Conservation (phyloP, 2,113 vertebrate genomes). For the Mirounga angustirostris region DNA sequence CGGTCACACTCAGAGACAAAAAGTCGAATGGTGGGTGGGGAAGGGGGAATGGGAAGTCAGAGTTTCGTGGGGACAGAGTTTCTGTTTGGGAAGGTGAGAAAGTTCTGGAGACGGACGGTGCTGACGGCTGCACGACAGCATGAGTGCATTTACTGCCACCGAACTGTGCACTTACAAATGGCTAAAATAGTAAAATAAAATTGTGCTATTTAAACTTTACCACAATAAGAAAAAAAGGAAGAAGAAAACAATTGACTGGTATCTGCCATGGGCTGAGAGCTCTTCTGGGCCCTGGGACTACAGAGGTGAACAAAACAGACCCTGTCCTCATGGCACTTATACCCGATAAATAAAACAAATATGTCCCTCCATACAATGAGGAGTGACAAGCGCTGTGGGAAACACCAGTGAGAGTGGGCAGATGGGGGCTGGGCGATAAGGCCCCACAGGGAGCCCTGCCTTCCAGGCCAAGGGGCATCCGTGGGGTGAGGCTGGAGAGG, state of each 20-base stretch:
- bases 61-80: background rate
- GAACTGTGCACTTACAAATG: background rate
- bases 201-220: background rate
- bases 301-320: background rate
- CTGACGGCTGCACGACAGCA: fast-evolving
- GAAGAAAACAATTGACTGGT: background rate
- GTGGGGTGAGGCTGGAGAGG: background rate
- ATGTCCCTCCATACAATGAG: fast-evolving
- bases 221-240: background rate
- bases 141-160: background rate
- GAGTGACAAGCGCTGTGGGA: fast-evolving
- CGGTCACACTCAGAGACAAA: background rate
- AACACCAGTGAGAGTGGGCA: background rate
- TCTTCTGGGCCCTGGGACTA: background rate
- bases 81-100: background rate
- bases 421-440: background rate
- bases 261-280: fast-evolving
- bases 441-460: too few species aligned
- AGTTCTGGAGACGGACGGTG: background rate
- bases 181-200: background rate
- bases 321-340: background rate
- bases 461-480: background rate
- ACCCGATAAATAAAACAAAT: too few species aligned
- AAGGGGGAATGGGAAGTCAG: background rate
- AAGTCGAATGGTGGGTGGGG: background rate